These are phyloP conservation scores for Lucilia sericata DNA, from an alignment of 1,140 invertebrate genomes.

Conservation along the genomic window DNA sequence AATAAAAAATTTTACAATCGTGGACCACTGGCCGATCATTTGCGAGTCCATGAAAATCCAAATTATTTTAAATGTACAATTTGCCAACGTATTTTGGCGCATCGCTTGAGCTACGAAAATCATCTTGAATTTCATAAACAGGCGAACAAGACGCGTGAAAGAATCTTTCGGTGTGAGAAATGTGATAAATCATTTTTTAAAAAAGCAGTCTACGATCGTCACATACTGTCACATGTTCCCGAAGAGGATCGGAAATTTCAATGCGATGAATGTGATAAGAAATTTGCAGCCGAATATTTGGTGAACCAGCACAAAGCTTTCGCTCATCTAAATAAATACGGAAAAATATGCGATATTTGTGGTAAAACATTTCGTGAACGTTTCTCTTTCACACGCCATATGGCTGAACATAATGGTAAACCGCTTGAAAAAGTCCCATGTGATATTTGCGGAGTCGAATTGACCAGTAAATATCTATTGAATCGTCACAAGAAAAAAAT, in stretches of 20 bases:
- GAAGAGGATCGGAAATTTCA: conserved; percentile 2
- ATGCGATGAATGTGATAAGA: conserved; percentile 34
- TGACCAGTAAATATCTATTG: background rate
- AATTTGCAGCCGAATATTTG: conserved; percentile 51
- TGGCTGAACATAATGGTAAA: background rate
- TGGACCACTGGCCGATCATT: conserved; percentile 19
- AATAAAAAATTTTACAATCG: conserved; percentile 30
- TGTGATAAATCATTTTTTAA: conserved; percentile 20
- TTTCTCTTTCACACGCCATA: conserved; percentile 51
- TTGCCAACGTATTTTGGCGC: background rate
- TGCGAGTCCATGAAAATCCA: conserved; percentile 29
- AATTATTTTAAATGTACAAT: conserved; percentile 36
- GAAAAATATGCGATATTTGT: conserved; percentile 64
- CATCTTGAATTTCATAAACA: conserved; percentile 26
- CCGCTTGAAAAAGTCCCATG: background rate
- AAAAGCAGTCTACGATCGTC: background rate
- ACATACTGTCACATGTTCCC: conserved; percentile 17
- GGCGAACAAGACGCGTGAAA: background rate
- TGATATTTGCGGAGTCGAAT: background rate
- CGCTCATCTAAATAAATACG: conserved; percentile 55
- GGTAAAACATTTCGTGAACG: conserved; percentile 60
- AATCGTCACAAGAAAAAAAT: background rate
- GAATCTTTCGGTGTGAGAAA: conserved; percentile 4
- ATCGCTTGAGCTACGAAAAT: background rate
- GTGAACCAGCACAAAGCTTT: conserved; percentile 60